Evolutionary conservation across 2,113 vertebrate genomes (phyloP).

Genomic region (Zapornia atra): DNA sequence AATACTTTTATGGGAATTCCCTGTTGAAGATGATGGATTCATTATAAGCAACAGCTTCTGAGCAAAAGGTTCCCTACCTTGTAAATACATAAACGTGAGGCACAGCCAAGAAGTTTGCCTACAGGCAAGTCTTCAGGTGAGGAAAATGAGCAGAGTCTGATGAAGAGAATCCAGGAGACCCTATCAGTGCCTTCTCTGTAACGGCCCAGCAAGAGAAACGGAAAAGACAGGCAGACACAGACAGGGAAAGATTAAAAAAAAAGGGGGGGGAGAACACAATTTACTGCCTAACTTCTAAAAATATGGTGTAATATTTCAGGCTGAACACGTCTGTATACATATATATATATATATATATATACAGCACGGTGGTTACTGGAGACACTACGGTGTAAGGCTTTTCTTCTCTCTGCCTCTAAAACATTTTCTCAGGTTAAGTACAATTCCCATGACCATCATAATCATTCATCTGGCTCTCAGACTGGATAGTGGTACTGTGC

Average conservation of each 20-base stretch:
- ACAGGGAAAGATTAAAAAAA: fast-evolving
- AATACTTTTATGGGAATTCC: neutral
- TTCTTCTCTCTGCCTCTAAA: neutral
- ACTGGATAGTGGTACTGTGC: neutral
- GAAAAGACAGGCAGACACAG: neutral
- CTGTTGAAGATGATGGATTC: neutral
- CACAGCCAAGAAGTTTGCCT: neutral
- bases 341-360: neutral
- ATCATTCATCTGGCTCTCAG: constrained; percentile 33
- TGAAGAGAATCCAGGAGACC: neutral
- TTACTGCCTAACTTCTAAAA: neutral
- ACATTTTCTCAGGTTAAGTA: constrained; percentile 53
- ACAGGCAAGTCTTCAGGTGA: constrained; percentile 22
- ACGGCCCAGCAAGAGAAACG: neutral
- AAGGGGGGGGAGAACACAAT: fast-evolving
- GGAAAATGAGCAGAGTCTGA: neutral
- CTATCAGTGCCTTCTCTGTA: neutral
- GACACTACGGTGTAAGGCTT: neutral
- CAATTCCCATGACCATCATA: constrained; percentile 24
- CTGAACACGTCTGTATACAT: neutral
- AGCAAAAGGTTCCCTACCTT: neutral
- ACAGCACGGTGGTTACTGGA: neutral
- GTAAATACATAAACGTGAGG: neutral
- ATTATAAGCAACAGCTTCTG: constrained; percentile 13
- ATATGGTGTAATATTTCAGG: neutral